Conservation (phyloP, 2,797 vertebrate genomes). For the Sebastes nivosus region DNA sequence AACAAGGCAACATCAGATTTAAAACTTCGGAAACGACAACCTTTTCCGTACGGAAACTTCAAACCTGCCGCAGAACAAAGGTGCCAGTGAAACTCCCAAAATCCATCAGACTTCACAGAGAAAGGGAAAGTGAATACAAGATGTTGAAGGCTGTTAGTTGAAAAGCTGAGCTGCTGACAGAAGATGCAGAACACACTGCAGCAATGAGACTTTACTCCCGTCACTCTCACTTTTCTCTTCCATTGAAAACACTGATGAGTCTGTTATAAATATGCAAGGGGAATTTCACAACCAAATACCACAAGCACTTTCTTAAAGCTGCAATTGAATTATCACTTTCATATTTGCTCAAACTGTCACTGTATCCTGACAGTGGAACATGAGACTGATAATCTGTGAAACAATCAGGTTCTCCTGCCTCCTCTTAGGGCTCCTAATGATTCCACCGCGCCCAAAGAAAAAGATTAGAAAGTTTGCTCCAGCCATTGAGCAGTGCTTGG, state of each 20-base stretch:
- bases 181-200: background rate
- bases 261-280: background rate
- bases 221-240: background rate
- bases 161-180: background rate
- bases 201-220: background rate
- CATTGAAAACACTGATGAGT: background rate
- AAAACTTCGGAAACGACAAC: conserved; percentile 15
- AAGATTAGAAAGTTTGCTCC: too few species aligned
- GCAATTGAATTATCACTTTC: too few species aligned
- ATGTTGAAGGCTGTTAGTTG: background rate
- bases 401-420: too few species aligned
- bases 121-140: background rate
- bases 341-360: too few species aligned
- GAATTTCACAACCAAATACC: background rate
- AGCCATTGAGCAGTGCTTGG: too few species aligned
- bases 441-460: too few species aligned
- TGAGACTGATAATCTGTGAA: too few species aligned
- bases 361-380: too few species aligned
- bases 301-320: too few species aligned
- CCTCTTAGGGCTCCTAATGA: too few species aligned
- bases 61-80: conserved; percentile 22
- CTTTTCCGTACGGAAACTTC: conserved; percentile 12
- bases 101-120: conserved; percentile 19
- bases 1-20: conserved; percentile 8
- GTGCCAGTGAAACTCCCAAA: background rate